These are phyloP conservation scores for Cheilinus undulatus DNA, from an alignment of 2,113 vertebrate genomes.

Conservation along the genomic window DNA sequence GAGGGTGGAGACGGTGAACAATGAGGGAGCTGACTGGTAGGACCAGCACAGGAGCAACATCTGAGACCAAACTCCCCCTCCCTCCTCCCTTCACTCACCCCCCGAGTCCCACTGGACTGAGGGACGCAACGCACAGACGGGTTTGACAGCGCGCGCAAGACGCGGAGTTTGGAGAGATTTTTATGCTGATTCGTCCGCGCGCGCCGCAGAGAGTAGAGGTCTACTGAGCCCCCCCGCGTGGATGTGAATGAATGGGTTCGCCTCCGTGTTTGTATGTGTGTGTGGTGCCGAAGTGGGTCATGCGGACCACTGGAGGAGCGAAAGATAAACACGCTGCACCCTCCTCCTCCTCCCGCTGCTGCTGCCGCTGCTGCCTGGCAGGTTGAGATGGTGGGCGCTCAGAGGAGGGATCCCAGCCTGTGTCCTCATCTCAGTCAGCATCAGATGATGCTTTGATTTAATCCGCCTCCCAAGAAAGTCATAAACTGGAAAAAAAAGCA, in stretches of 20 bases:
- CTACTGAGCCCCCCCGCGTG: constrained; percentile 28
- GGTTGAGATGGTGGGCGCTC: constrained; percentile 68
- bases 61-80: constrained; percentile 26
- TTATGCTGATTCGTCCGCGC: constrained; percentile 20
- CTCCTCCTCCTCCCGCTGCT: constrained; percentile 19
- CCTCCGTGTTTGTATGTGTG: constrained; percentile 37
- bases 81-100: neutral
- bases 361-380: constrained; percentile 40
- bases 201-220: constrained; percentile 41
- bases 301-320: constrained; percentile 67
- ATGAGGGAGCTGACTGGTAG: constrained; percentile 72
- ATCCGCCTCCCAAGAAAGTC: constrained; percentile 50
- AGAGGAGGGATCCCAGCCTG: constrained; percentile 61
- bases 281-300: constrained; percentile 75
- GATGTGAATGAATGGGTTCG: constrained; percentile 68
- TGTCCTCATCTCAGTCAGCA: constrained; percentile 42
- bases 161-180: constrained; percentile 23
- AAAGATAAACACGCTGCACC: constrained; percentile 67
- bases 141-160: constrained; percentile 11
- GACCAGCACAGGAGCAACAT: constrained; percentile 68
- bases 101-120: constrained; percentile 36
- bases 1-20: constrained; percentile 81
- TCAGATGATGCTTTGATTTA: constrained; percentile 49
- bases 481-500: constrained; percentile 34
- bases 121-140: constrained; percentile 36